Evolutionary conservation across 1,140 invertebrate species (phyloP).

Genomic region (Camponotus pennsylvanicus): DNA sequence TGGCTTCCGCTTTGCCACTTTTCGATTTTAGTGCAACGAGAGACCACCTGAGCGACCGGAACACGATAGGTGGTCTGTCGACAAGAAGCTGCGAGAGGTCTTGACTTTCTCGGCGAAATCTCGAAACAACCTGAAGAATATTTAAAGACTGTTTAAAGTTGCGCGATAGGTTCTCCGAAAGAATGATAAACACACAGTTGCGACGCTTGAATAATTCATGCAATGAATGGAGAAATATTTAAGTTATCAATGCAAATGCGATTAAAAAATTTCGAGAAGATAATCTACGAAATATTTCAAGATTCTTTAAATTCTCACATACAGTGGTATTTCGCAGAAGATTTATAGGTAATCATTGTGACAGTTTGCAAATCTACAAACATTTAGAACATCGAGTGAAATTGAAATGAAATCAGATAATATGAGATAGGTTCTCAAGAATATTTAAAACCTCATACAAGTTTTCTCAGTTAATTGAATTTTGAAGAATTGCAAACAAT

Average conservation of each 20-base stretch:
- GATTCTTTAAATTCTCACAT: neutral
- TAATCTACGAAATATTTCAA: neutral
- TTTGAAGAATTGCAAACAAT: neutral
- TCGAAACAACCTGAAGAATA: neutral
- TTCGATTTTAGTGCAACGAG: conserved; percentile 63
- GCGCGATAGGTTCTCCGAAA: neutral
- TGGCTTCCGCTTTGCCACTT: conserved; percentile 69
- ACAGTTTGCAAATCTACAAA: neutral
- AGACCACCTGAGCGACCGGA: conserved; percentile 62
- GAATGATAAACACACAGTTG: neutral
- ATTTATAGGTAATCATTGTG: neutral
- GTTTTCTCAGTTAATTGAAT: neutral
- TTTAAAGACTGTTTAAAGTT: neutral
- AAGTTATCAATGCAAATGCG: neutral
- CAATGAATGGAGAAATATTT: neutral
- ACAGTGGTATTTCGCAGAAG: neutral
- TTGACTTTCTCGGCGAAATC: neutral
- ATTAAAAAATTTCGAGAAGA: neutral
- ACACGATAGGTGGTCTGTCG: conserved; percentile 35
- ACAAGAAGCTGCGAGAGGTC: conserved; percentile 6
- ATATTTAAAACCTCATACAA: neutral
- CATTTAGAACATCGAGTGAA: neutral
- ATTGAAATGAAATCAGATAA: neutral
- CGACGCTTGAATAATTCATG: neutral
- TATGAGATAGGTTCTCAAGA: neutral